phyloP scores from a whole-genome alignment of 2,113 vertebrate species.

The Neogobius melanostomus region DNA sequence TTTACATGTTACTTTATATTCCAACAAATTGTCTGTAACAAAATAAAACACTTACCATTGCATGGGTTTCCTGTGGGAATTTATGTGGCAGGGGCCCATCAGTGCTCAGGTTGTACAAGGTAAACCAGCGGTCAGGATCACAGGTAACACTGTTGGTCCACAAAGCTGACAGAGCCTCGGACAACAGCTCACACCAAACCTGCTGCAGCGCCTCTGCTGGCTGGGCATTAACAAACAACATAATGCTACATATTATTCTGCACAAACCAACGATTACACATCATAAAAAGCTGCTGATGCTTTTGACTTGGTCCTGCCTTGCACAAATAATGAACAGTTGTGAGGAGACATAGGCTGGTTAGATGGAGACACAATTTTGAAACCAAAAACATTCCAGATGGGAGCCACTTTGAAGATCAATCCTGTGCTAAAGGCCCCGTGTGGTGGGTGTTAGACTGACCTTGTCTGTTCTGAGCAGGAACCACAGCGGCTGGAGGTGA shows the following conservation, averaged over 20 bases:
- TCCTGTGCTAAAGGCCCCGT: too few species aligned
- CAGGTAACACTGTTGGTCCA: constrained; percentile 88
- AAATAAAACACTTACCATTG: constrained; percentile 49
- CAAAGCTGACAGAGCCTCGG: constrained; percentile 79
- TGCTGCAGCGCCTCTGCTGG: constrained; percentile 79
- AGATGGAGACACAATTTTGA: too few species aligned
- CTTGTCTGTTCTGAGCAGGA: constrained; percentile 80
- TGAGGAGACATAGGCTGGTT: too few species aligned
- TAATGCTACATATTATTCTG: too few species aligned
- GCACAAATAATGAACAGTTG: too few species aligned
- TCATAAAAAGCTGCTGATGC: too few species aligned
- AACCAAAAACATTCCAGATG: too few species aligned
- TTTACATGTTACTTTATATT: neutral
- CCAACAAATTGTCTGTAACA: neutral
- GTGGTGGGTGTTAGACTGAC: constrained; percentile 60
- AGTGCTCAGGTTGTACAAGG: constrained; percentile 78
- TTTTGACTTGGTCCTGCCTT: too few species aligned
- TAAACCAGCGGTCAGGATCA: constrained; percentile 88
- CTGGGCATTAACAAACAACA: constrained; percentile 44
- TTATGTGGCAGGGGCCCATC: constrained; percentile 37
- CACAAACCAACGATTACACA: too few species aligned
- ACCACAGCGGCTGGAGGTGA: constrained; percentile 85
- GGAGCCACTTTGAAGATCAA: too few species aligned
- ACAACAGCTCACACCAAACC: constrained; percentile 86
- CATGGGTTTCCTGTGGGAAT: constrained; percentile 48